These are phyloP conservation scores for Lasioglossum villosulum DNA, from an alignment of 2,888 invertebrate genomes.

Conservation along the genomic window DNA sequence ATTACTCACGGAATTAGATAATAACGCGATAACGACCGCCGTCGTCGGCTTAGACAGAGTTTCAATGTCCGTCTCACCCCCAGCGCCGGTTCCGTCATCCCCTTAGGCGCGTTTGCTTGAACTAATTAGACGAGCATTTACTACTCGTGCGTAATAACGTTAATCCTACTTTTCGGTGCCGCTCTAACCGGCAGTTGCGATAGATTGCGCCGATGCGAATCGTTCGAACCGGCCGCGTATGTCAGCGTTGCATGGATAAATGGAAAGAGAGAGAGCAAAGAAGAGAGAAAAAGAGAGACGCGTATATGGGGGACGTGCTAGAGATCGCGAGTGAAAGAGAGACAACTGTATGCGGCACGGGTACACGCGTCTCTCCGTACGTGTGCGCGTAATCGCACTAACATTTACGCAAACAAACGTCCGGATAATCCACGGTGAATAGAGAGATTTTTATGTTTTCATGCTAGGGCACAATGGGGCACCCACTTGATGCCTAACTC, in stretches of 20 bases:
- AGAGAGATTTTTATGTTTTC: constrained; percentile 84
- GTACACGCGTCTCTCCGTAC: constrained; percentile 16
- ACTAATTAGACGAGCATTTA: constrained; percentile 78
- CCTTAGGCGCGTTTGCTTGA: constrained; percentile 60
- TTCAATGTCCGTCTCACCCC: constrained; percentile 42
- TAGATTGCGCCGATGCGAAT: constrained; percentile 63
- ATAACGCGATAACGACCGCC: constrained; percentile 44
- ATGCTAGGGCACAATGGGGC: constrained; percentile 83
- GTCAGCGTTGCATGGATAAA: constrained; percentile 19
- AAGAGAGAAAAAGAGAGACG: not conserved
- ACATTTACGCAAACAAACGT: constrained; percentile 65
- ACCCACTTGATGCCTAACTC: constrained; percentile 83
- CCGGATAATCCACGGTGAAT: constrained; percentile 82
- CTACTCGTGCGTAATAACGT: constrained; percentile 74
- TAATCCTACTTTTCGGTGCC: constrained; percentile 75
- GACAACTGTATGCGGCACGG: not conserved
- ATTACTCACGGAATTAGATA: constrained; percentile 56
- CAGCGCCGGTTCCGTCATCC: constrained; percentile 37
- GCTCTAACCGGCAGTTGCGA: constrained; percentile 67
- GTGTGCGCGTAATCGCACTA: constrained; percentile 62
- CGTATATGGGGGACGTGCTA: not conserved
- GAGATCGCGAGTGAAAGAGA: not conserved
- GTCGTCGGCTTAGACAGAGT: constrained; percentile 37
- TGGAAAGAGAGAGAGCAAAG: not conserved
- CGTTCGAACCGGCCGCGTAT: constrained; percentile 54